These are phyloP conservation scores for Camponotus fellah DNA, from an alignment of 2,888 invertebrate species.

Conservation along the genomic window DNA sequence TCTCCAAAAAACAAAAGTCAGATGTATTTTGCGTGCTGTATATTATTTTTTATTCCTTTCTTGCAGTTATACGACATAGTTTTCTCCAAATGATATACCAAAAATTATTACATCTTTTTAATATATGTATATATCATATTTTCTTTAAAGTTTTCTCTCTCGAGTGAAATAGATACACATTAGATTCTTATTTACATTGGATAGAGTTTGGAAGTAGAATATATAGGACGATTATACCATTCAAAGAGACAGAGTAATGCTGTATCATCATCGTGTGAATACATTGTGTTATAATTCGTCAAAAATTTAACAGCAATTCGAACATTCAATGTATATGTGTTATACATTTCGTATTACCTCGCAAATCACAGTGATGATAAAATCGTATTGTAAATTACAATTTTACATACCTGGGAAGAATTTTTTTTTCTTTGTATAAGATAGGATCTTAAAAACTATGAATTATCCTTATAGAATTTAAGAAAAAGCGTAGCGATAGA, in stretches of 20 bases:
- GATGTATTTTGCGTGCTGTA: neutral
- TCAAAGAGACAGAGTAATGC: conserved; percentile 38
- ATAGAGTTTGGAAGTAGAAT: conserved; percentile 59
- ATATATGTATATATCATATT: neutral
- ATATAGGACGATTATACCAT: conserved; percentile 28
- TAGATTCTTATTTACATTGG: conserved; percentile 66
- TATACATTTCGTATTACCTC: conserved; percentile 27
- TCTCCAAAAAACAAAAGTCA: neutral
- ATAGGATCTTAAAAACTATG: conserved; percentile 34
- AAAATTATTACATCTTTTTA: conserved; percentile 44
- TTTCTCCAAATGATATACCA: conserved; percentile 52
- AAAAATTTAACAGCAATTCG: conserved; percentile 58
- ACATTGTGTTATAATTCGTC: conserved; percentile 48
- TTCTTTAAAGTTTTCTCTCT: neutral
- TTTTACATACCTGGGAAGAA: conserved; percentile 9
- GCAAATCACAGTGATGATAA: conserved; percentile 51
- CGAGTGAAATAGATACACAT: conserved; percentile 27
- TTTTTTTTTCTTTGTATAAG: conserved; percentile 13
- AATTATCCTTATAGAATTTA: conserved; percentile 31
- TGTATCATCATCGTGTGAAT: conserved; percentile 10
- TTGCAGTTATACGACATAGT: neutral
- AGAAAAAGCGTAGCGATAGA: conserved; percentile 40
- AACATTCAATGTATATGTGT: conserved; percentile 37
- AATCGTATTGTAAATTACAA: conserved; percentile 16
- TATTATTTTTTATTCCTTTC: neutral